Base-by-base conservation (phyloP, 2,888 invertebrate species). In the Scrobipalpa costella region DNA sequence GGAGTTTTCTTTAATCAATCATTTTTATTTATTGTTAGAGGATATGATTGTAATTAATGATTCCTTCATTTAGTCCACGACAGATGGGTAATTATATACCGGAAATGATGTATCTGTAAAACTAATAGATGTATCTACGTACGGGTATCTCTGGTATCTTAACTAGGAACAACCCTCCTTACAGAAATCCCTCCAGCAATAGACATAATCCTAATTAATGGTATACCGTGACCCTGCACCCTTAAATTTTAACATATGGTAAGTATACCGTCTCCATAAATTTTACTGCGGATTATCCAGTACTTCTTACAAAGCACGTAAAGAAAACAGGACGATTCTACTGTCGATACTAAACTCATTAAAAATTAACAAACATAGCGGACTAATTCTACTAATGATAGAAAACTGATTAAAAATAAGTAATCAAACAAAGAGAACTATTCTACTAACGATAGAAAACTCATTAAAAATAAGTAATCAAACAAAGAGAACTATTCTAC, bases 381-480 rank as follows among this genome's bases (percentile, higher is more conserved):
- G n/a, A n/a, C n/a, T n/a, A n/a, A n/a, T 13, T 50, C 15, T 5
- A 19, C 27, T 33, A 27, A 27, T 5, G 27, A 17, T 11, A 27
- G 33, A 33, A 33, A 13, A 13, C 38, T 38, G 33, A 52, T 70
- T 67, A 71, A 72, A 52, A 77, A 77, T 69, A 71, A 74, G 73
- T 67, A 19, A 55, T 3, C n/a, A n/a, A n/a, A n/a, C n/a, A n/a
- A n/a, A n/a, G n/a, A n/a, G n/a, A 5, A 11, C 52, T 50, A 21
- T 13, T 50, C 15, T 5, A 19, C 27, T 33, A 27, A 27, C 27
- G 27, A 17, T 11, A 27, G 33, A 33, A 33, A 13, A 13, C 38
- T 38, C 44, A 52, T 70, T 67, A 71, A 72, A 52, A 77, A 77
- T 69, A 71, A 74, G 73, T 67, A 19, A 55, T 3, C n/a, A n/a